A percentile compares a stretch with the other conserved stretches of the same genome.
Conservation (phyloP, 2,888 invertebrate genomes). For the Pocota personata region DNA sequence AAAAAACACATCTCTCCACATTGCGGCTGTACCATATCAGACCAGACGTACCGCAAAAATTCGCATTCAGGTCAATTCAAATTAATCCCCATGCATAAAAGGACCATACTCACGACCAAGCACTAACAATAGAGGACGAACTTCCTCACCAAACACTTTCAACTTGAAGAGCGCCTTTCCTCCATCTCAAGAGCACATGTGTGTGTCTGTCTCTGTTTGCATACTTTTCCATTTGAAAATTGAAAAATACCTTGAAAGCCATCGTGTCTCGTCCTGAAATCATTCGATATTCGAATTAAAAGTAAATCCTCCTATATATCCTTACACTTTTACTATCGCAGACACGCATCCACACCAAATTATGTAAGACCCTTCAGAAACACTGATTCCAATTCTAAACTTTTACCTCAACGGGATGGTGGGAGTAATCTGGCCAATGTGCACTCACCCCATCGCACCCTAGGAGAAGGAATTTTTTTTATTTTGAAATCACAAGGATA, state of each 20-base stretch:
- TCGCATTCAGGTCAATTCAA: slow-evolving; percentile 54
- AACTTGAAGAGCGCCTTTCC: neutral
- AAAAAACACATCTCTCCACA: slow-evolving; percentile 33
- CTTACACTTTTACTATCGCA: slow-evolving; percentile 29
- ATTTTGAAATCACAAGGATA: slow-evolving; percentile 52
- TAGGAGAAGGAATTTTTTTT: slow-evolving; percentile 7
- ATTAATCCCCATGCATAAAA: slow-evolving; percentile 58
- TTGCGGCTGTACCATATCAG: neutral
- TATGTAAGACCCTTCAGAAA: slow-evolving; percentile 56
- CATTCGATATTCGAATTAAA: slow-evolving; percentile 67
- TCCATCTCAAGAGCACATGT: slow-evolving; percentile 32
- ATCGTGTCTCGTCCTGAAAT: slow-evolving; percentile 5
- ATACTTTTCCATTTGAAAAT: slow-evolving; percentile 39
- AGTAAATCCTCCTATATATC: slow-evolving; percentile 56
- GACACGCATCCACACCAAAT: slow-evolving; percentile 23
- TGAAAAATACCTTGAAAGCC: slow-evolving; percentile 8
- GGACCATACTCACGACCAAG: slow-evolving; percentile 7
- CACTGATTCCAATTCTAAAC: slow-evolving; percentile 43
- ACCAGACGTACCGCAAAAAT: neutral
- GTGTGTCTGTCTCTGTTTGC: slow-evolving; percentile 43
- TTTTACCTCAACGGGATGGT: neutral
- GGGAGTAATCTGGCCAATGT: slow-evolving; percentile 56
- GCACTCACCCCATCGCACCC: slow-evolving; percentile 31
- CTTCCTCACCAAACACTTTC: slow-evolving; percentile 6
- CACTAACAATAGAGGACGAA: slow-evolving; percentile 26